phyloP scores from a whole-genome alignment of 2,888 invertebrate genomes.

The Cecidostiba fungosa region DNA sequence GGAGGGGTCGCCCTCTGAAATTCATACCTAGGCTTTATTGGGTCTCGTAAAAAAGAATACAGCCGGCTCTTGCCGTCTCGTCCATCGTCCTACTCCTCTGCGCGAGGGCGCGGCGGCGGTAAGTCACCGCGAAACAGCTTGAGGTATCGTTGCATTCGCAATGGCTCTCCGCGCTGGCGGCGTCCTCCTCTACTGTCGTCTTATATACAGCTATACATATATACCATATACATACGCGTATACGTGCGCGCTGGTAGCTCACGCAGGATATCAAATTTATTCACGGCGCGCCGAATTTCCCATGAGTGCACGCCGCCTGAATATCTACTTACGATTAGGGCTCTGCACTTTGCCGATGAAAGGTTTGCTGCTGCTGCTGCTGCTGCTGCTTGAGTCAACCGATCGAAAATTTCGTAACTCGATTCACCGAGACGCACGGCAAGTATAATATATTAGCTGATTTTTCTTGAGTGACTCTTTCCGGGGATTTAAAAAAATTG shows the following conservation, averaged over 20 bases:
- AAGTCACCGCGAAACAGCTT: conserved; percentile 64
- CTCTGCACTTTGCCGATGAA: conserved; percentile 50
- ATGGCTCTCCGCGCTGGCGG: conserved; percentile 37
- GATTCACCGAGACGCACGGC: neutral
- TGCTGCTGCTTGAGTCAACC: neutral
- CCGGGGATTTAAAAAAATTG: too few relatives aligned
- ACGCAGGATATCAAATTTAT: conserved; percentile 63
- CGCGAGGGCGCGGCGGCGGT: conserved; percentile 31
- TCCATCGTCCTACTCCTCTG: conserved; percentile 18
- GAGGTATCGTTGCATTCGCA: conserved; percentile 64
- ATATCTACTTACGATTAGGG: conserved; percentile 61
- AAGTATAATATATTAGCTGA: too few relatives aligned
- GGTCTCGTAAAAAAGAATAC: conserved; percentile 62
- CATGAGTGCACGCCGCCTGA: conserved; percentile 59
- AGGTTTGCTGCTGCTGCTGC: conserved; percentile 21
- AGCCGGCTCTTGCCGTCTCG: conserved; percentile 48
- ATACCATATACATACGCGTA: neutral
- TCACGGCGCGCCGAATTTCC: conserved; percentile 59
- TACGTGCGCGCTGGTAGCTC: neutral
- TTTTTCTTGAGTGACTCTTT: too few relatives aligned
- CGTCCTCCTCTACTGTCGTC: neutral
- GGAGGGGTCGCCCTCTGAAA: conserved; percentile 50
- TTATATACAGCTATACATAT: neutral
- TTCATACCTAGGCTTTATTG: conserved; percentile 63
- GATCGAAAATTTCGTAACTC: conserved; percentile 31